Percentiles rank a stretch among this genome's conserved stretches.
Evolutionary conservation across 2,113 vertebrate genomes (phyloP).

Genomic region (Lycaon pictus): DNA sequence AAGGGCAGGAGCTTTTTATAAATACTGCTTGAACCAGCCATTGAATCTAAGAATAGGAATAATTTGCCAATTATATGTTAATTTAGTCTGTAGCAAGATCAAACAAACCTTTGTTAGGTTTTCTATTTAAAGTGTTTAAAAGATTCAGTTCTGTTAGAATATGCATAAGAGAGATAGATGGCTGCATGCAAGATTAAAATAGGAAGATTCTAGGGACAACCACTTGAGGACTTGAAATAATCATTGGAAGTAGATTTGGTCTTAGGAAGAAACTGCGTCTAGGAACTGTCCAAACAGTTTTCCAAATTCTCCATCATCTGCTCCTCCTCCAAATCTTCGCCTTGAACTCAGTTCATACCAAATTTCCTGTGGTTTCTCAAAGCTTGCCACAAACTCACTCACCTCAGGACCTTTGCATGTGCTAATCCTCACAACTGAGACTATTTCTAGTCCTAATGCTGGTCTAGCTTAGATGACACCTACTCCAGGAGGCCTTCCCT

Average conservation of each 20-base stretch:
- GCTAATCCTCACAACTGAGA: neutral
- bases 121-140: neutral
- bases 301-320: too few species aligned
- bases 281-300: neutral
- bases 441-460: neutral
- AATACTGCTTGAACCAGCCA: neutral
- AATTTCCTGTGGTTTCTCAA: neutral
- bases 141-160: neutral
- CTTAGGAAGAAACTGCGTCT: neutral
- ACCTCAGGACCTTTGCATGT: neutral
- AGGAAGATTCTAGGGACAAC: too few species aligned
- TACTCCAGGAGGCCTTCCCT: neutral
- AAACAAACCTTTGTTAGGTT: neutral
- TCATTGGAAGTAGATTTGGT: neutral
- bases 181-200: neutral
- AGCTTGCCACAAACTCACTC: neutral
- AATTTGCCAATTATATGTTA: neutral
- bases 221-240: neutral
- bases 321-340: neutral
- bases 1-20: neutral
- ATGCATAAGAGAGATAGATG: neutral
- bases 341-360: neutral
- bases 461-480: neutral
- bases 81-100: conserved; percentile 26
- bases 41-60: neutral